Base-by-base conservation (phyloP, 2,113 vertebrate genomes). In the Hippoglossus stenolepis region DNA sequence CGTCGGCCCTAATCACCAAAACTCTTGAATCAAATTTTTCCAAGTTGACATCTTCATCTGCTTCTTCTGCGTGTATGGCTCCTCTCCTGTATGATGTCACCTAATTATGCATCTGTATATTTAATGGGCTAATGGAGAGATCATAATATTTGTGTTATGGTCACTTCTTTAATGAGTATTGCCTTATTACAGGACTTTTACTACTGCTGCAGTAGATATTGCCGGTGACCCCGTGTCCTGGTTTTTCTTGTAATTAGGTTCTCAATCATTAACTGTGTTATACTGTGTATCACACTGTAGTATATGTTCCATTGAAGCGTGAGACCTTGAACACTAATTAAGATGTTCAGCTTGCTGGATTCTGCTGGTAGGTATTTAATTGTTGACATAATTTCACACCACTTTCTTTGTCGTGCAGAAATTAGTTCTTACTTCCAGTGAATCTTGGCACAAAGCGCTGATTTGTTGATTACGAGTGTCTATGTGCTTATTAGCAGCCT, bases 401-500 rank as follows among this genome's bases (percentile, higher is more conserved):
- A 47, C 49, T 51, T 20, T 45, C 43, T 45, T 12, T 45, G 43
- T 45, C 43, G 3, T 1, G 43, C 43, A 15, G 11, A 18, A 51
- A 51, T 51, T 5, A 20, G 12, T 13, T 20, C 17, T 7, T 20
- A 13, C 49, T 51, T 51, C 49, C 49, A 51, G 18, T 51, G 6
- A 51, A 6, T 51, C 17, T 51, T 20, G 49, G 17, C 49, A 51
- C 49, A 13, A 31, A 31, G 31, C 6, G 31, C 4, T 54, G 51
- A n/a, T 9, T 3, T 20, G 14, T n/a, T 54, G 51, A 23, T 61
- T 7, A 51, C n/a, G 31, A 43, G 7, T 24, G 47, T 63, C 45
- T 56, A n/a, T 58, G 24, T 73, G 43, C 7, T 51, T 58, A 3
- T 18, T 56, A 70, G 56, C 31, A 45, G 76, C 10, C 65, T 75